phyloP scores from a whole-genome alignment of 2,113 vertebrate species.

The Oreotrochilus melanogaster region DNA sequence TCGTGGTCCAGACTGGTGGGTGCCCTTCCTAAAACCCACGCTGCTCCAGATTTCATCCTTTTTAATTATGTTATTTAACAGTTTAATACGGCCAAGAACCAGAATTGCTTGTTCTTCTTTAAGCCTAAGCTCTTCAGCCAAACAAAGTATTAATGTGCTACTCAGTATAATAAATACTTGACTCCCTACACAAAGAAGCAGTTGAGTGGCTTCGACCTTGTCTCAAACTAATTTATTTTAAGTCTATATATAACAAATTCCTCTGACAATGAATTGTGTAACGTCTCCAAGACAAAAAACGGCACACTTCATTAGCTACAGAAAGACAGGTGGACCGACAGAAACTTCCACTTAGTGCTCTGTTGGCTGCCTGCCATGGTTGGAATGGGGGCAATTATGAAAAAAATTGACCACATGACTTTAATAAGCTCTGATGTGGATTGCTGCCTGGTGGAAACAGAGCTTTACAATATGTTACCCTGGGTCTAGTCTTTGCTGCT shows the following conservation, averaged over 20 bases:
- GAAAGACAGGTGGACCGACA: constrained; percentile 73
- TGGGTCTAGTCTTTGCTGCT: constrained; percentile 19
- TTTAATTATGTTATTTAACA: constrained; percentile 39
- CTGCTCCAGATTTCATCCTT: neutral
- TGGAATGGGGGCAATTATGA: constrained; percentile 74
- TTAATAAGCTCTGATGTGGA: constrained; percentile 73
- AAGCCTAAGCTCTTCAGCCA: constrained; percentile 51
- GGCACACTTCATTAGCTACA: constrained; percentile 63
- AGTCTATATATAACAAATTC: constrained; percentile 74
- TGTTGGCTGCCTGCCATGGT: constrained; percentile 68
- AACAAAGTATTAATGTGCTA: constrained; percentile 68
- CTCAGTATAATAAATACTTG: constrained; percentile 60
- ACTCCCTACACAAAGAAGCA: constrained; percentile 38
- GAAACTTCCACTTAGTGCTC: constrained; percentile 75
- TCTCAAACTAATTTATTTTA: constrained; percentile 68
- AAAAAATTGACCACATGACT: constrained; percentile 75
- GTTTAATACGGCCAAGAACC: neutral
- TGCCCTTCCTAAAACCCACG: neutral
- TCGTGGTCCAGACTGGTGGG: neutral
- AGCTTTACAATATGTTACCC: constrained; percentile 43
- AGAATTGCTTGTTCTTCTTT: constrained; percentile 35
- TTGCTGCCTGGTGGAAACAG: constrained; percentile 58
- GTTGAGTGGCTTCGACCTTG: constrained; percentile 49
- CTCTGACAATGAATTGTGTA: constrained; percentile 71
- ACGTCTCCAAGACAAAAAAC: constrained; percentile 70